Conservation (phyloP, 2,797 vertebrate genomes). For the Sebastes oblongus region DNA sequence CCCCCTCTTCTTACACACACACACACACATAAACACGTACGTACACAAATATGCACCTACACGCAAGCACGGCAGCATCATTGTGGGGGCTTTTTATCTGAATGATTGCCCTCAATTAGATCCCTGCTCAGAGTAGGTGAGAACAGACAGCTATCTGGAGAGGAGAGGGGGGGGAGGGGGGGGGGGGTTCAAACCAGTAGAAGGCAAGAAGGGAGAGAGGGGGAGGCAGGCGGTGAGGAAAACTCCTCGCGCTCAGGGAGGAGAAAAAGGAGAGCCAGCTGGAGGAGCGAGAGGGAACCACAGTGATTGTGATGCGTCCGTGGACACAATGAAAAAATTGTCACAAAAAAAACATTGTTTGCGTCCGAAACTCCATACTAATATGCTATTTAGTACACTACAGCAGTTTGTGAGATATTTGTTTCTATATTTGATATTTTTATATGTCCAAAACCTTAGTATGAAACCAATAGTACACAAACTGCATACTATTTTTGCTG, state of each 20-base stretch:
- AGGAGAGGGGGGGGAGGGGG: slow-evolving; percentile 4
- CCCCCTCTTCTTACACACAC: neutral
- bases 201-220: slow-evolving; percentile 6
- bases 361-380: no score
- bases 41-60: neutral
- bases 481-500: no score
- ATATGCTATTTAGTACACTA: no score
- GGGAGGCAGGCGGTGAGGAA: slow-evolving; percentile 15
- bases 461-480: no score
- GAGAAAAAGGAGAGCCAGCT: neutral
- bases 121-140: slow-evolving; percentile 82
- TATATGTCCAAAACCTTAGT: no score
- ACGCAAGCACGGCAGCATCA: slow-evolving; percentile 64
- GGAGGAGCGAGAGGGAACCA: neutral
- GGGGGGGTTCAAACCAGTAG: slow-evolving; percentile 16
- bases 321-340: neutral
- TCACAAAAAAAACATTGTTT: neutral
- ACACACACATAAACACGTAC: slow-evolving; percentile 1
- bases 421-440: no score
- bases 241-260: neutral
- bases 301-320: neutral
- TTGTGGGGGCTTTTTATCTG: slow-evolving; percentile 84
- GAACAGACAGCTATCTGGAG: slow-evolving; percentile 67
- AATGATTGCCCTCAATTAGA: slow-evolving; percentile 94
- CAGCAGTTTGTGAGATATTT: no score